A percentile compares a stretch with the other conserved stretches of the same genome.
Evolutionary conservation across 2,113 vertebrate genomes (phyloP).

Genomic region (Actenoides hombroni): DNA sequence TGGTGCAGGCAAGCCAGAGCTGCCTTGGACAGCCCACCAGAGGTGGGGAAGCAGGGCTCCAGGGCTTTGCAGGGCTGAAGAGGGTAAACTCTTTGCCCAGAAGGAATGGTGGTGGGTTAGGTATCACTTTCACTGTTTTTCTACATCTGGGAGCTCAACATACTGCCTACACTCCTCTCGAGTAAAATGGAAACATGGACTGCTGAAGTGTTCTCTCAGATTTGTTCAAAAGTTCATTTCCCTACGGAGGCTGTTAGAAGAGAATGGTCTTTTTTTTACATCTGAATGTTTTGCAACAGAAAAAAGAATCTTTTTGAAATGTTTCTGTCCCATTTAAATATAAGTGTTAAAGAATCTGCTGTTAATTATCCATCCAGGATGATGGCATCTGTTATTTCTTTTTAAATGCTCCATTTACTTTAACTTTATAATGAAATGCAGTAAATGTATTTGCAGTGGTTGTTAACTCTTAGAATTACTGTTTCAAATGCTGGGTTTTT

Average conservation of each 20-base stretch:
- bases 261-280: slow-evolving; percentile 26
- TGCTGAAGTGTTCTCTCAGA: neutral
- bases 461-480: slow-evolving; percentile 35
- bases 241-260: neutral
- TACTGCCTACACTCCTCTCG: neutral
- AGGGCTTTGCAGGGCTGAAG: neutral
- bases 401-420: slow-evolving; percentile 59
- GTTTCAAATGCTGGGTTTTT: neutral
- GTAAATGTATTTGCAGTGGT: slow-evolving; percentile 42
- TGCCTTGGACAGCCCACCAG: neutral
- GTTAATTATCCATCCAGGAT: slow-evolving; percentile 61
- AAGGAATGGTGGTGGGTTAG: neutral
- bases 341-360: slow-evolving; percentile 60
- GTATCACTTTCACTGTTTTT: neutral
- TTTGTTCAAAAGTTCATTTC: slow-evolving; percentile 10
- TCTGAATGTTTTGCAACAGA: slow-evolving; percentile 59
- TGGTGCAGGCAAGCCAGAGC: neutral
- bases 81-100: neutral
- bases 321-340: slow-evolving; percentile 46
- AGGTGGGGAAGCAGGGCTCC: neutral
- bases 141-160: neutral
- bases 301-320: slow-evolving; percentile 57
- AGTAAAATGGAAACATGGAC: neutral
- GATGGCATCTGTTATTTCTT: slow-evolving; percentile 64
- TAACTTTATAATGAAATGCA: slow-evolving; percentile 43